Percentiles rank a stretch among this genome's conserved stretches.
These are phyloP conservation scores for Xyliphius kryptos DNA, from an alignment of 2,113 vertebrate species.

Conservation along the genomic window DNA sequence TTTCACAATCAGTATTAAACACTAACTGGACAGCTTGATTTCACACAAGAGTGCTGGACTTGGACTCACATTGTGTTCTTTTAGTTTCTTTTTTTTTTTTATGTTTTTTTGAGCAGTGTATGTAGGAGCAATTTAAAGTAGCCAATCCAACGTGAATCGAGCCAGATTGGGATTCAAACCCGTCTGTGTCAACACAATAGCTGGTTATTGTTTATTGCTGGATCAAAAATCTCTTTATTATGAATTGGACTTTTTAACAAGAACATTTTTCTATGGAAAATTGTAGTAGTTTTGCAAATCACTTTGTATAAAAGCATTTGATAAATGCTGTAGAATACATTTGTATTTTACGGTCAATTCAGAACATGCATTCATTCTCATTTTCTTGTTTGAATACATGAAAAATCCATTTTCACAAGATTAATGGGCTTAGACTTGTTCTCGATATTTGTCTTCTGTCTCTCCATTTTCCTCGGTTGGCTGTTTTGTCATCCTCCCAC, in stretches of 20 bases:
- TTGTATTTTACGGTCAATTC: background rate
- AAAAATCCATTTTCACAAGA: conserved; percentile 6
- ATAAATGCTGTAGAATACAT: background rate
- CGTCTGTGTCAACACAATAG: too few relatives aligned
- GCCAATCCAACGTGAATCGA: too few relatives aligned
- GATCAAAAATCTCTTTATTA: background rate
- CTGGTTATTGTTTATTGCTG: too few relatives aligned
- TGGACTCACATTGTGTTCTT: too few relatives aligned
- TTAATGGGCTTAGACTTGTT: conserved; percentile 1
- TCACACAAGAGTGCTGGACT: too few relatives aligned
- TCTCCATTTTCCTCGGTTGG: conserved; percentile 4
- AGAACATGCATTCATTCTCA: background rate
- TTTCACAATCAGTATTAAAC: too few relatives aligned
- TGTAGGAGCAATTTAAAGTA: too few relatives aligned
- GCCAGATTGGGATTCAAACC: too few relatives aligned
- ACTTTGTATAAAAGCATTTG: too few relatives aligned
- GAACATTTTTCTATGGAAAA: background rate
- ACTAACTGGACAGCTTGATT: too few relatives aligned
- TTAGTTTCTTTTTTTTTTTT: too few relatives aligned
- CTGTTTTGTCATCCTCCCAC: conserved; percentile 13
- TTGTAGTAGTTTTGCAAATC: background rate
- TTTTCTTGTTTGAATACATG: background rate
- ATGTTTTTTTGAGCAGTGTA: too few relatives aligned
- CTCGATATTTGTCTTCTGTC: conserved; percentile 17
- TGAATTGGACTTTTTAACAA: background rate